These are phyloP conservation scores for Sepiola atlantica DNA, from an alignment of 2,888 invertebrate genomes.

Conservation along the genomic window DNA sequence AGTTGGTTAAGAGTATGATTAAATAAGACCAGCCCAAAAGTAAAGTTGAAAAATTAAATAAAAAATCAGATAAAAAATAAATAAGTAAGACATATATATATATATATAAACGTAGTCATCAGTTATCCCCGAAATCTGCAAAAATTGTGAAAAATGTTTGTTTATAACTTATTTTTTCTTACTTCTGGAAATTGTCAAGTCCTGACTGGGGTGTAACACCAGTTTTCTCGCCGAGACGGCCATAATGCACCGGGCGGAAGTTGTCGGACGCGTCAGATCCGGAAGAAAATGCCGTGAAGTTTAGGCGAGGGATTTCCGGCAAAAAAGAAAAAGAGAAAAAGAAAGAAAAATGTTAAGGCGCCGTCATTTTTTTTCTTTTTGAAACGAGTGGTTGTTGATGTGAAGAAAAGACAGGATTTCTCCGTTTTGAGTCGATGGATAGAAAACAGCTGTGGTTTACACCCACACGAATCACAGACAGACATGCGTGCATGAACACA, in stretches of 20 bases:
- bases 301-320: background rate
- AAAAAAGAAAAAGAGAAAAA: background rate
- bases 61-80: too few relatives aligned
- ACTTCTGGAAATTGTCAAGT: background rate
- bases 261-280: background rate
- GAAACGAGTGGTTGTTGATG: background rate
- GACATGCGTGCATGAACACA: too few relatives aligned
- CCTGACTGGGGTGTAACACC: background rate
- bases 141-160: background rate
- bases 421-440: background rate
- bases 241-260: background rate
- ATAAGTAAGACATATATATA: background rate
- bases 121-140: background rate
- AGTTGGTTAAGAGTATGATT: too few relatives aligned
- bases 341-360: too few relatives aligned
- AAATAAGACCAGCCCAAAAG: too few relatives aligned
- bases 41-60: too few relatives aligned
- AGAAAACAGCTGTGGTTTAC: background rate
- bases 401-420: background rate
- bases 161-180: too few relatives aligned
- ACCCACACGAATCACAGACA: too few relatives aligned
- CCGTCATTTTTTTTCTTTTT: too few relatives aligned
- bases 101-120: too few relatives aligned
- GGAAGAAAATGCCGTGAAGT: background rate
- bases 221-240: background rate